Percentiles rank a stretch among this genome's conserved stretches.
Conservation (phyloP, 2,797 vertebrate genomes). For the Protonibea diacanthus region DNA sequence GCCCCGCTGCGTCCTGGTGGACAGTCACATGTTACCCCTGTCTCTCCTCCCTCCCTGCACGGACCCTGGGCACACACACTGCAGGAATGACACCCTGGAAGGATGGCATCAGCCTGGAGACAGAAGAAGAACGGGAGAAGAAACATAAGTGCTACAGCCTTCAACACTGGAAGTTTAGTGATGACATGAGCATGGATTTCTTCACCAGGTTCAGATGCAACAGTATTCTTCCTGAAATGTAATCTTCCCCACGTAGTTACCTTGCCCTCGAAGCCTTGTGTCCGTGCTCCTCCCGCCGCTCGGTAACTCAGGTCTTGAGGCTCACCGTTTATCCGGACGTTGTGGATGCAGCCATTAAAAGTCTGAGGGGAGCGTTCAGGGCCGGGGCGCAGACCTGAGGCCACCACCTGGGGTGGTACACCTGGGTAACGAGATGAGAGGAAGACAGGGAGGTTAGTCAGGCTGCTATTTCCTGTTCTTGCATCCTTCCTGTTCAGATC, state of each 20-base stretch:
- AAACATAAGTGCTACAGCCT: not conserved
- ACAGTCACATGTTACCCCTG: constrained; percentile 93
- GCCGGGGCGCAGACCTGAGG: constrained; percentile 91
- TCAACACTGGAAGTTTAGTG: not conserved
- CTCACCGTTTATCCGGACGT: constrained; percentile 94
- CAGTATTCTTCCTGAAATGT: not conserved
- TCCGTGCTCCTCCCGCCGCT: constrained; percentile 79
- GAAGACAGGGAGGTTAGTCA: not conserved
- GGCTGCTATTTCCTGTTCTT: no score
- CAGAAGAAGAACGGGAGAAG: not conserved
- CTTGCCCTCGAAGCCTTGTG: constrained; percentile 83
- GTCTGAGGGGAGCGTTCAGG: constrained; percentile 90
- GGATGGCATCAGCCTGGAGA: constrained; percentile 86
- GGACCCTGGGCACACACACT: constrained; percentile 93
- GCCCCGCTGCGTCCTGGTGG: constrained; percentile 90
- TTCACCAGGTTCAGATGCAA: not conserved
- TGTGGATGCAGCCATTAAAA: constrained; percentile 96
- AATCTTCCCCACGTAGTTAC: constrained; percentile 33
- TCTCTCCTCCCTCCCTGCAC: constrained; percentile 91
- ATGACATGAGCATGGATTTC: not conserved
- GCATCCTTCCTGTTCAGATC: no score
- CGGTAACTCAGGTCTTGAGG: constrained; percentile 91
- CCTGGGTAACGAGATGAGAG: constrained; percentile 77
- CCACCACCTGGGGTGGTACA: constrained; percentile 89
- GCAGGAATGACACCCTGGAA: constrained; percentile 95